Conservation (phyloP, 2,113 vertebrate genomes). For the Sebastes fasciatus region DNA sequence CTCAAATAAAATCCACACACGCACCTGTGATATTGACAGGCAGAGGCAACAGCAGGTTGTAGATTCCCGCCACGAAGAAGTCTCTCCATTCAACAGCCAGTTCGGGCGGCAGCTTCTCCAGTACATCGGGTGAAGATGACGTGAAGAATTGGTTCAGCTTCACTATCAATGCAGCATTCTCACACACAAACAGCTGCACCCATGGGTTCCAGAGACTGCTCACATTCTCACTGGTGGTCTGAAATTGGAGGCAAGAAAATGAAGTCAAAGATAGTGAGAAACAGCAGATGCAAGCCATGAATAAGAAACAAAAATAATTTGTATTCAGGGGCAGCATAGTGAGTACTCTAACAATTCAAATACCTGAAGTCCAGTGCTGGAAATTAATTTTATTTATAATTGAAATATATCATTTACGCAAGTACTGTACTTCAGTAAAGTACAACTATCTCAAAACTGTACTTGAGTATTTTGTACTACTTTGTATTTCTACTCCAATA, state of each 20-base stretch:
- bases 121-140: conserved; percentile 73
- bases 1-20: conserved; percentile 14
- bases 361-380: background rate
- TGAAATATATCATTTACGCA: too few species aligned
- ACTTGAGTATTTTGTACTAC: too few species aligned
- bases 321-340: background rate
- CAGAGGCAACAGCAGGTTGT: conserved; percentile 91
- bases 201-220: conserved; percentile 86
- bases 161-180: conserved; percentile 88
- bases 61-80: conserved; percentile 94
- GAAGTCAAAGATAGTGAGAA: background rate
- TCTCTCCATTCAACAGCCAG: conserved; percentile 92
- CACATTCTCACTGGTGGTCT: conserved; percentile 89
- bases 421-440: too few species aligned
- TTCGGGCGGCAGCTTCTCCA: conserved; percentile 86
- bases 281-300: background rate
- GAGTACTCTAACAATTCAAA: background rate
- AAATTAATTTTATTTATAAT: too few species aligned
- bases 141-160: conserved; percentile 89
- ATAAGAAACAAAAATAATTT: background rate
- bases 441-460: too few species aligned
- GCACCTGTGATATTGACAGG: conserved; percentile 90
- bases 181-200: conserved; percentile 92
- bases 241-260: conserved; percentile 20
- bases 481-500: too few species aligned